phyloP scores from a whole-genome alignment of 2,113 vertebrate species.

The Gavia stellata region DNA sequence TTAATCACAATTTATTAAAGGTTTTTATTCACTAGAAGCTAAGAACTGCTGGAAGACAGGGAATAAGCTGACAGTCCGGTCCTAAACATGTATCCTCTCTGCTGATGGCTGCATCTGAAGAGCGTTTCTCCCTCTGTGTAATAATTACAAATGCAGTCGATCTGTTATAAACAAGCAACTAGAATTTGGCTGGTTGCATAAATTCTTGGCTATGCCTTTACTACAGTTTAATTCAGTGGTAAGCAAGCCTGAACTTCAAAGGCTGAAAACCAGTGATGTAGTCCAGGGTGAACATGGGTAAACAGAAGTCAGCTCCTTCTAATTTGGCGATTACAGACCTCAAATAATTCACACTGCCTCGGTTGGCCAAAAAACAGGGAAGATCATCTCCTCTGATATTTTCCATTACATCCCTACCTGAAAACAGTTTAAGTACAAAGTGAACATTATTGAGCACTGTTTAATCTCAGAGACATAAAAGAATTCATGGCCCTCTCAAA shows the following conservation, averaged over 20 bases:
- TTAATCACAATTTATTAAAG: background rate
- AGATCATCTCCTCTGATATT: background rate
- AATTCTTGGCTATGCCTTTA: background rate
- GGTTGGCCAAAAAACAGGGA: too few relatives aligned
- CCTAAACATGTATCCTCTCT: background rate
- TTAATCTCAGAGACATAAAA: background rate
- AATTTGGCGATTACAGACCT: background rate
- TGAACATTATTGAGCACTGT: fast-evolving
- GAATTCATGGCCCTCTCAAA: background rate
- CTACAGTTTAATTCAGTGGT: background rate
- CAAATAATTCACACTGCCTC: background rate
- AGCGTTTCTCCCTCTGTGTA: background rate
- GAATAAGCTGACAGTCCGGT: background rate
- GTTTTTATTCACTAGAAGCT: background rate
- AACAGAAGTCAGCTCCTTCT: background rate
- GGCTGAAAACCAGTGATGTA: background rate
- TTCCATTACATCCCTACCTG: background rate
- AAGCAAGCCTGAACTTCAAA: background rate
- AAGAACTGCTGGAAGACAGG: background rate
- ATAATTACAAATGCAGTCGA: background rate
- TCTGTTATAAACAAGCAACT: background rate
- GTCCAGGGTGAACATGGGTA: background rate
- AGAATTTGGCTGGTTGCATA: background rate
- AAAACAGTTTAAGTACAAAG: background rate
- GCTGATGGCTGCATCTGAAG: background rate